These are phyloP conservation scores for Aphrocallistes beatrix DNA, from an alignment of 37 sponge, comb jelly and placozoan genomes.

Conservation along the genomic window DNA sequence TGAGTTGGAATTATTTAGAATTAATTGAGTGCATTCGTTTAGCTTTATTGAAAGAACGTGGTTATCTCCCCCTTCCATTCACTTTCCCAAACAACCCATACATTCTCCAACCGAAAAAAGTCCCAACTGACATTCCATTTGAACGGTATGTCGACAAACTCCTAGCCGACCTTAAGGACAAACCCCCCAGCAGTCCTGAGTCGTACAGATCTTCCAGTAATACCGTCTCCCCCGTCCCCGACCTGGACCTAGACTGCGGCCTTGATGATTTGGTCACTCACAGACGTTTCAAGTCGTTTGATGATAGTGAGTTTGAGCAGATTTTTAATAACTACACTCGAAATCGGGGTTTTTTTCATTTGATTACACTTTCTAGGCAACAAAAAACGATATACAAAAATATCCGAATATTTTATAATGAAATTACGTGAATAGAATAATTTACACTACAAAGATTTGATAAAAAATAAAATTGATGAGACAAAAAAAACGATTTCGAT, in stretches of 20 bases:
- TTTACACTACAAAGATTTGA: no score
- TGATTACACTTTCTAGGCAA: no score
- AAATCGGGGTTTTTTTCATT: no score
- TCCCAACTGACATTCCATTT: not conserved
- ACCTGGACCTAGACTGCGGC: not conserved
- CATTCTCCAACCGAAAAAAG: not conserved
- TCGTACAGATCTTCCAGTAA: not conserved
- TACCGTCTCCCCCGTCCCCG: not conserved
- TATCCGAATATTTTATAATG: no score
- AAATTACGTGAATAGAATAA: no score
- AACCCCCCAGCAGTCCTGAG: not conserved
- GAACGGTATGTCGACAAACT: not conserved
- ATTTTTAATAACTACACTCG: not conserved
- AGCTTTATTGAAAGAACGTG: not conserved
- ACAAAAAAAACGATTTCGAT: no score
- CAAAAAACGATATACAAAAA: no score
- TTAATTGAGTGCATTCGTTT: not conserved
- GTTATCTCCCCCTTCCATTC: not conserved
- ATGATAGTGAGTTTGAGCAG: not conserved
- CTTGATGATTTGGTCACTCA: not conserved
- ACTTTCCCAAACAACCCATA: not conserved
- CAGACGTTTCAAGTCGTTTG: not conserved
- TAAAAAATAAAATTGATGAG: no score
- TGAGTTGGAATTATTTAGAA: not conserved
- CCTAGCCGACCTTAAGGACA: not conserved